Conservation (phyloP, 2,888 invertebrate species). For the Saturnia japonica region DNA sequence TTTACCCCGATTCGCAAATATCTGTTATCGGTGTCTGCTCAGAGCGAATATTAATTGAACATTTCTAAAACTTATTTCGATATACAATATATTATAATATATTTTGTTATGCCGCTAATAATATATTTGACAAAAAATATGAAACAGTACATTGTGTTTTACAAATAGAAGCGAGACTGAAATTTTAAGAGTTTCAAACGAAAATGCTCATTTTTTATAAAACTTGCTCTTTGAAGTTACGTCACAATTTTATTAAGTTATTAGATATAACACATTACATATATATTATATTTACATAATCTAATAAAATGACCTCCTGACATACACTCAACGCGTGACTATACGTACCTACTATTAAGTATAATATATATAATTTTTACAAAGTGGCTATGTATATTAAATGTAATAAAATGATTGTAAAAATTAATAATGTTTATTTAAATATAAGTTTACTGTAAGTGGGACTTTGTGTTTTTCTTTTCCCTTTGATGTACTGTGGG, state of each 20-base stretch:
- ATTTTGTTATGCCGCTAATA: not conserved
- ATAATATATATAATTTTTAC: conserved; percentile 65
- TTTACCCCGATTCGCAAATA: too few relatives aligned
- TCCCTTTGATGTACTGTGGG: conserved; percentile 15
- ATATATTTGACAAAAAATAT: not conserved
- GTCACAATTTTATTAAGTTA: not conserved
- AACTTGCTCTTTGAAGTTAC: not conserved
- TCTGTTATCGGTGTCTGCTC: not conserved
- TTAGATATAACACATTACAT: not conserved
- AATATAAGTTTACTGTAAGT: conserved; percentile 73
- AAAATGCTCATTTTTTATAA: not conserved
- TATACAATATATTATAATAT: not conserved
- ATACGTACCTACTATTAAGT: conserved; percentile 44
- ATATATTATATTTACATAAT: not conserved
- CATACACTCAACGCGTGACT: conserved; percentile 12
- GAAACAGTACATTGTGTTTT: not conserved
- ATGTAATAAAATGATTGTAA: conserved; percentile 65
- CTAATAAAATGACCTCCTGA: conserved; percentile 17
- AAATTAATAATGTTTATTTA: conserved; percentile 65
- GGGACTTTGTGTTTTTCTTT: conserved; percentile 56
- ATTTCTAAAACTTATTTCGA: not conserved
- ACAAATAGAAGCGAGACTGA: not conserved
- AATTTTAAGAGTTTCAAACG: not conserved
- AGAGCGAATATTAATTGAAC: not conserved
- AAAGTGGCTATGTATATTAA: conserved; percentile 73